Percentiles rank a stretch among this genome's conserved stretches.
Evolutionary conservation across 1,140 invertebrate genomes (phyloP).

Genomic region (Tetragonula clypearis): DNA sequence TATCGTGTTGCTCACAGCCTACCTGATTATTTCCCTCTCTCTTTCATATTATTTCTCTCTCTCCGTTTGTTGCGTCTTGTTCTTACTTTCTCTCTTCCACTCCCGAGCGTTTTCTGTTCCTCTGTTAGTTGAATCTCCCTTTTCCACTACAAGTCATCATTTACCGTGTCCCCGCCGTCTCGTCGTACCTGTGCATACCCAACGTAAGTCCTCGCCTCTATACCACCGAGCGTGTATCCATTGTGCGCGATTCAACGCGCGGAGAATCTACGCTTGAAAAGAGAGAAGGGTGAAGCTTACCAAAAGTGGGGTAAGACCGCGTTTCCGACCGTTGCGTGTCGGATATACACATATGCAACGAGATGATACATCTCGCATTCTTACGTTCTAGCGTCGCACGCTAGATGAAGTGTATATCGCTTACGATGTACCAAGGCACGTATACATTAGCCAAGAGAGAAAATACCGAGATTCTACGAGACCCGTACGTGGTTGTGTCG

Average conservation of each 20-base stretch:
- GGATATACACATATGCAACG: background rate
- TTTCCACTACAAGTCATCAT: slow-evolving; percentile 25
- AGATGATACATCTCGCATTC: slow-evolving; percentile 30
- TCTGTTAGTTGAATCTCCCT: slow-evolving; percentile 26
- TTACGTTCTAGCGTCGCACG: background rate
- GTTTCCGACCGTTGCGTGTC: slow-evolving; percentile 1
- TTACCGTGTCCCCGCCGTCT: slow-evolving; percentile 26
- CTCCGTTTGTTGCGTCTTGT: background rate
- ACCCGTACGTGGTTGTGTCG: background rate
- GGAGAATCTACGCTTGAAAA: slow-evolving; percentile 25
- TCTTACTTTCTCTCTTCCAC: background rate
- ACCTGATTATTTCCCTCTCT: slow-evolving; percentile 23
- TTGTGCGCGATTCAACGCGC: slow-evolving; percentile 35
- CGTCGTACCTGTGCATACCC: slow-evolving; percentile 20
- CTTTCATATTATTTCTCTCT: slow-evolving; percentile 25
- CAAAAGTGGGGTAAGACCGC: slow-evolving; percentile 55
- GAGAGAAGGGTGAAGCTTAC: slow-evolving; percentile 15
- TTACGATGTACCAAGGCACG: background rate
- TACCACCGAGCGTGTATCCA: slow-evolving; percentile 2
- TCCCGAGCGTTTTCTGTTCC: background rate
- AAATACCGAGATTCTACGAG: background rate
- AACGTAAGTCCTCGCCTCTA: slow-evolving; percentile 20
- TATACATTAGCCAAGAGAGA: background rate
- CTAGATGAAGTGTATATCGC: background rate
- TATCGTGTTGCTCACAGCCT: slow-evolving; percentile 10